These are phyloP conservation scores for Nemoura dubitans DNA, from an alignment of 2,888 invertebrate genomes.

Conservation along the genomic window DNA sequence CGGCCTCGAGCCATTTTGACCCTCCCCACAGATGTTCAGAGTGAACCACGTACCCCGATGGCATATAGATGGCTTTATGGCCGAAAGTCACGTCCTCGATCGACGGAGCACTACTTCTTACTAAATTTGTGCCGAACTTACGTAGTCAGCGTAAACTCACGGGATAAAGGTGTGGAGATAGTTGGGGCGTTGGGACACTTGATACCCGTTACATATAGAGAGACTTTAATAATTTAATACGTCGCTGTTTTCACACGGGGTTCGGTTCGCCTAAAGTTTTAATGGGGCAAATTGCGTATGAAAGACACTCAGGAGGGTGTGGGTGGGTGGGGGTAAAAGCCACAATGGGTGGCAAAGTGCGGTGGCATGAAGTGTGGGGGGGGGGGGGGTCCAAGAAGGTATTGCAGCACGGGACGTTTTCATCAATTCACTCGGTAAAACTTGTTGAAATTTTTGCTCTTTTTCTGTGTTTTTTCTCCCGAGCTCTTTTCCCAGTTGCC, in stretches of 20 bases:
- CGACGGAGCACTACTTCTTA: not conserved
- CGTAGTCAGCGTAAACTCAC: not conserved
- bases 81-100: not conserved
- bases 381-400: not conserved
- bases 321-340: not conserved
- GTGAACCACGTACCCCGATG: not conserved
- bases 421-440: not conserved
- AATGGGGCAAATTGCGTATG: slow-evolving; percentile 22
- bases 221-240: slow-evolving; percentile 15
- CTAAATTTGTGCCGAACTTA: not conserved
- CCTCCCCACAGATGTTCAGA: not conserved
- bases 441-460: not conserved
- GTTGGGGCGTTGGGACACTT: not conserved
- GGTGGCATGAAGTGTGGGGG: not conserved
- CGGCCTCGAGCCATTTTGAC: not conserved
- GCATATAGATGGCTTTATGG: not conserved
- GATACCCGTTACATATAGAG: not conserved
- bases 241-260: slow-evolving; percentile 8
- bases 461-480: not conserved
- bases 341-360: not conserved
- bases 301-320: not conserved
- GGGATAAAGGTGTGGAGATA: not conserved
- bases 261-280: slow-evolving; percentile 16
- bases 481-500: not conserved
- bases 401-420: not conserved